These are phyloP conservation scores for Autographa gamma DNA, from an alignment of 2,888 invertebrate genomes.

Conservation along the genomic window DNA sequence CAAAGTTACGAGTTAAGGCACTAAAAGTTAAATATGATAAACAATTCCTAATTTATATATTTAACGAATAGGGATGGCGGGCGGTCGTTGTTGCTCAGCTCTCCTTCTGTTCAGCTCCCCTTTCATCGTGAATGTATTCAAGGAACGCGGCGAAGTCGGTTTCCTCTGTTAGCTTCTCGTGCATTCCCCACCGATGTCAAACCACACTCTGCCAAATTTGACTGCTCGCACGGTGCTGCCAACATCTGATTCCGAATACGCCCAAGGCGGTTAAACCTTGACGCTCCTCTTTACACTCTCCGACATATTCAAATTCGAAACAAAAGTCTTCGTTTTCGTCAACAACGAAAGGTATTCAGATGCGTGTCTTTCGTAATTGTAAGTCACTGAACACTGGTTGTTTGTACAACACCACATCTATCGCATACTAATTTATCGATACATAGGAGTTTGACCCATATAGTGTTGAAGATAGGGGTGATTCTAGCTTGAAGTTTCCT, in stretches of 20 bases:
- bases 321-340: constrained; percentile 18
- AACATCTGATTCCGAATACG: too few species aligned
- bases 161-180: too few species aligned
- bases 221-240: too few species aligned
- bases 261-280: too few species aligned
- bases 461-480: rapidly evolving
- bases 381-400: constrained; percentile 52
- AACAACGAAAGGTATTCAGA: constrained; percentile 18
- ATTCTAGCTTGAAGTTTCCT: constrained; percentile 12
- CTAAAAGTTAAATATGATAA: neutral
- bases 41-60: constrained; percentile 26
- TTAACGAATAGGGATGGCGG: too few species aligned
- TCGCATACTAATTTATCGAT: constrained; percentile 19
- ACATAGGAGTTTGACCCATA: constrained; percentile 9
- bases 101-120: too few species aligned
- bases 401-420: constrained; percentile 33
- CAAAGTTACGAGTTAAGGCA: neutral
- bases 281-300: too few species aligned
- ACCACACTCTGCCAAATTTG: too few species aligned
- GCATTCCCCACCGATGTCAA: too few species aligned
- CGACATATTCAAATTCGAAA: constrained; percentile 20
- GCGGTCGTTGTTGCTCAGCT: too few species aligned
- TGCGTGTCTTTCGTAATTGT: constrained; percentile 44
- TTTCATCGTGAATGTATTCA: too few species aligned
- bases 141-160: too few species aligned